phyloP scores from a whole-genome alignment of 2,113 vertebrate genomes.

The Thalassarche chlororhynchos region DNA sequence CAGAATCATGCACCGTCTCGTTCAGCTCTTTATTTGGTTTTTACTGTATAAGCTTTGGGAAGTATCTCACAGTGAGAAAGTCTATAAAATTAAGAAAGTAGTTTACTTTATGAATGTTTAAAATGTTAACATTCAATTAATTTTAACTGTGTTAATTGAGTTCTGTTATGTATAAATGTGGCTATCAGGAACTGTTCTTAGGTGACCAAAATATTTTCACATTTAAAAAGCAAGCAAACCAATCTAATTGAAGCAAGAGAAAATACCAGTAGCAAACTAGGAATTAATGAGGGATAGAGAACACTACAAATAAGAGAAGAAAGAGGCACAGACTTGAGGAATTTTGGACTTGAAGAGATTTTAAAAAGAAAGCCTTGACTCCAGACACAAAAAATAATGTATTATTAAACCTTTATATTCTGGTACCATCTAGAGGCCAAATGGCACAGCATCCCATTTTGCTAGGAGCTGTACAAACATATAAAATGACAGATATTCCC shows the following conservation, averaged over 20 bases:
- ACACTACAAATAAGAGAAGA: neutral
- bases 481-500: neutral
- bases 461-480: neutral
- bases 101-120: neutral
- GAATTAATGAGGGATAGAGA: neutral
- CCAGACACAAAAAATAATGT: neutral
- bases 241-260: neutral
- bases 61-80: neutral
- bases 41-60: neutral
- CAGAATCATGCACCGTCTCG: neutral
- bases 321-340: neutral
- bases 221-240: neutral
- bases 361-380: neutral
- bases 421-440: slow-evolving; percentile 61
- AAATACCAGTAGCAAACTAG: neutral
- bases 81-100: neutral
- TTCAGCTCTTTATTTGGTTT: neutral
- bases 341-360: neutral
- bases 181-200: neutral
- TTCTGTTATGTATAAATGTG: neutral
- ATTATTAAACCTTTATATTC: slow-evolving; percentile 47
- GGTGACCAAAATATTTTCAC: neutral
- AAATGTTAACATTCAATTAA: neutral
- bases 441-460: slow-evolving; percentile 1
- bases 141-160: neutral